These are phyloP conservation scores for Linyphia triangularis DNA, from an alignment of 2,888 invertebrate species.

Conservation along the genomic window DNA sequence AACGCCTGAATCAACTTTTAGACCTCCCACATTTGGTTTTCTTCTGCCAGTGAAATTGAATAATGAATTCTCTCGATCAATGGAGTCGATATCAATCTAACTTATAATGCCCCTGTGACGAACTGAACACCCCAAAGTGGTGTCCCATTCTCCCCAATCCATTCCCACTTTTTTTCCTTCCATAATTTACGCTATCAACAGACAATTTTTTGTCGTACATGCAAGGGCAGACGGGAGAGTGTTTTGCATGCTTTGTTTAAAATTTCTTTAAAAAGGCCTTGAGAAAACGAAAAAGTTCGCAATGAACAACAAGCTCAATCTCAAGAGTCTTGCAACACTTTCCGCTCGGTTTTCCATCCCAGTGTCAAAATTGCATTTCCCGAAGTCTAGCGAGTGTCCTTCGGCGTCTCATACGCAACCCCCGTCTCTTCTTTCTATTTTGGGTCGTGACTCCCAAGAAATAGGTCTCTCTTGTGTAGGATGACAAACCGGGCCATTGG, in stretches of 20 bases:
- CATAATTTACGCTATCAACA: no score
- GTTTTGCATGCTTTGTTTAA: background rate
- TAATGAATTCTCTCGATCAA: no score
- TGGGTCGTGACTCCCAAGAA: constrained; percentile 61
- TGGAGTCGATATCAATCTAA: no score
- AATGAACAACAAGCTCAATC: background rate
- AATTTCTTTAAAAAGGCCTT: background rate
- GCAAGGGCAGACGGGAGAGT: no score
- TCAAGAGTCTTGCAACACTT: constrained; percentile 9
- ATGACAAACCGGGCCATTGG: constrained; percentile 69
- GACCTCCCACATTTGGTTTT: no score
- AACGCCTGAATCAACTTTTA: no score
- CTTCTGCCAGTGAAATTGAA: no score
- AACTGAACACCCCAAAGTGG: no score
- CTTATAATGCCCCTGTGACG: no score
- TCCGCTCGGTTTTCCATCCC: background rate
- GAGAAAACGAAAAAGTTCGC: background rate
- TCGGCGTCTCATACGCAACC: constrained; percentile 28
- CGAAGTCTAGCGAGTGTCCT: constrained; percentile 56
- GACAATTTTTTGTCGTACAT: no score
- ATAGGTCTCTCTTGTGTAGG: constrained; percentile 46
- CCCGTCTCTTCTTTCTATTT: constrained; percentile 66
- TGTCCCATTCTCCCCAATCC: no score
- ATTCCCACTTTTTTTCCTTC: no score
- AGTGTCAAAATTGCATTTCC: constrained; percentile 41